These are phyloP conservation scores for Diplodus puntazzo DNA, from an alignment of 2,797 vertebrate genomes.

Conservation along the genomic window DNA sequence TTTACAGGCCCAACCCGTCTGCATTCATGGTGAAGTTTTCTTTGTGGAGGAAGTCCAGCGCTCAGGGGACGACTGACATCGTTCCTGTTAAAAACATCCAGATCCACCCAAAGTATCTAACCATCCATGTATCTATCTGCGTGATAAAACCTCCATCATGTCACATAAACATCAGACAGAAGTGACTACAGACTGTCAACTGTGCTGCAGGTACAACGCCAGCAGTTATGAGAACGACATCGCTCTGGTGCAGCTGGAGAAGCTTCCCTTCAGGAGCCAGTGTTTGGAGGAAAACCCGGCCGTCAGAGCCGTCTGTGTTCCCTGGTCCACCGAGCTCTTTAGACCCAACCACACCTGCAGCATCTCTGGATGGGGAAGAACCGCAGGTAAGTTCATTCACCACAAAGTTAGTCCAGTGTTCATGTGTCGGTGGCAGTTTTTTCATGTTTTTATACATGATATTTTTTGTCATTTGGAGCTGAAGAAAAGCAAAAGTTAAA, in stretches of 20 bases:
- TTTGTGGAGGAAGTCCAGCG: conserved; percentile 73
- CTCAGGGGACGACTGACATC: conserved; percentile 65
- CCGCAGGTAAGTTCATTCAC: conserved; percentile 79
- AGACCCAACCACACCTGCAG: conserved; percentile 86
- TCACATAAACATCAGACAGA: too few species aligned
- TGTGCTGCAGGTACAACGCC: conserved; percentile 76
- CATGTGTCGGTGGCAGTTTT: too few species aligned
- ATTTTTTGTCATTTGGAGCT: too few species aligned
- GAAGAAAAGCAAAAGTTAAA: too few species aligned
- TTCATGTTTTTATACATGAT: too few species aligned
- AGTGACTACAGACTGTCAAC: too few species aligned
- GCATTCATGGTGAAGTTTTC: conserved; percentile 87
- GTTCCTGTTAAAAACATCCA: conserved; percentile 76
- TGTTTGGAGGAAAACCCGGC: conserved; percentile 77
- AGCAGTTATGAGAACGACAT: conserved; percentile 92
- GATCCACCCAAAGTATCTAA: conserved; percentile 83
- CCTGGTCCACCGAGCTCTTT: conserved; percentile 91
- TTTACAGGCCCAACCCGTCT: conserved; percentile 78
- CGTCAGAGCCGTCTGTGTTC: conserved; percentile 87
- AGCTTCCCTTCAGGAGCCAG: neutral
- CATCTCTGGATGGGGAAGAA: conserved; percentile 93
- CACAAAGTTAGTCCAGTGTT: too few species aligned
- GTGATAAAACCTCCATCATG: neutral
- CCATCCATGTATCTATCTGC: neutral
- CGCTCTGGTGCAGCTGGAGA: conserved; percentile 88